phyloP scores from a whole-genome alignment of 2,113 vertebrate species.

The Bostrychus sinensis region DNA sequence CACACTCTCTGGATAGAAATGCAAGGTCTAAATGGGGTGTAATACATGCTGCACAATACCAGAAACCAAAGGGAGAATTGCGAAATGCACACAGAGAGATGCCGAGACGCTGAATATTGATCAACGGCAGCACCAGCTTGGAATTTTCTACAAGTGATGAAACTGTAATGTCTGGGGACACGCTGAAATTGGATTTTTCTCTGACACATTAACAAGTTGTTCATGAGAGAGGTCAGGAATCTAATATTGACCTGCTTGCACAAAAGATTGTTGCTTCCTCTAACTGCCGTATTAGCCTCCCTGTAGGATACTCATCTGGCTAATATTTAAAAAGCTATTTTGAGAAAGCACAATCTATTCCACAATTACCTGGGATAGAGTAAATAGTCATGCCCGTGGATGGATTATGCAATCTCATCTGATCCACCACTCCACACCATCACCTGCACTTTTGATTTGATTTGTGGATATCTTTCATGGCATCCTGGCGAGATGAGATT shows the following conservation, averaged over 20 bases:
- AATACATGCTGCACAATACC: not conserved
- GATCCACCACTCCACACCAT: constrained; percentile 44
- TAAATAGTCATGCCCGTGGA: constrained; percentile 51
- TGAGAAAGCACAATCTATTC: constrained; percentile 38
- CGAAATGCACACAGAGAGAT: constrained; percentile 17
- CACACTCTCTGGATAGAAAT: not conserved
- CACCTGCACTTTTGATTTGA: constrained; percentile 38
- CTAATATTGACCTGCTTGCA: constrained; percentile 40
- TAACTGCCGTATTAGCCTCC: constrained; percentile 41
- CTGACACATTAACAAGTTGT: constrained; percentile 44
- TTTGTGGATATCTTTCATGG: constrained; percentile 45
- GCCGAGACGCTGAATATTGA: constrained; percentile 40
- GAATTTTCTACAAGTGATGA: constrained; percentile 39
- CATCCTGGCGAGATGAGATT: constrained; percentile 40
- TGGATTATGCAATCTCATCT: constrained; percentile 50
- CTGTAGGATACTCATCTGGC: constrained; percentile 57
- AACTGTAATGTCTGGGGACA: constrained; percentile 18
- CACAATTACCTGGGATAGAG: constrained; percentile 51
- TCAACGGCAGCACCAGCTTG: constrained; percentile 31
- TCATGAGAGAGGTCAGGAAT: constrained; percentile 23
- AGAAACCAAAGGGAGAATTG: constrained; percentile 26
- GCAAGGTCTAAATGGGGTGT: not conserved
- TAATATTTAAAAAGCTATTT: constrained; percentile 39
- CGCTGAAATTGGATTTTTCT: constrained; percentile 43
- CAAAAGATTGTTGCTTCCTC: constrained; percentile 18